Percentiles rank a stretch among this genome's conserved stretches.
phyloP scores from a whole-genome alignment of 2,797 vertebrate genomes.

The Ficedula albicollis region DNA sequence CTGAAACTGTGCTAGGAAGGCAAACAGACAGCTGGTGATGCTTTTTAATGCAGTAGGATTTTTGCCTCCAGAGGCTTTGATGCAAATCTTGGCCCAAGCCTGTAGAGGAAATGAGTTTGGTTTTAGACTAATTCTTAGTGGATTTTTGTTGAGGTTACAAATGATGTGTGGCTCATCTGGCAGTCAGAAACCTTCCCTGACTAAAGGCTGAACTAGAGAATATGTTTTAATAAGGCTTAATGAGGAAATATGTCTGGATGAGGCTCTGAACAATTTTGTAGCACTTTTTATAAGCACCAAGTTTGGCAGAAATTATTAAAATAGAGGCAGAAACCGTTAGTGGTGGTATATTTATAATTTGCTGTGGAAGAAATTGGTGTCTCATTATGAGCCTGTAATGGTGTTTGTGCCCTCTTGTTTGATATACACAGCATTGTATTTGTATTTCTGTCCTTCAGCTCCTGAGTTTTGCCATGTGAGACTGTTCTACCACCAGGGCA shows the following conservation, averaged over 20 bases:
- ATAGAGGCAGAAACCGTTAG: neutral
- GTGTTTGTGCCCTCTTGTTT: neutral
- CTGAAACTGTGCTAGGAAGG: neutral
- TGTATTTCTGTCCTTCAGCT: constrained; percentile 2
- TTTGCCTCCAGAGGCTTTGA: neutral
- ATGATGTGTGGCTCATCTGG: constrained; percentile 8
- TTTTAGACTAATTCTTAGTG: constrained; percentile 29
- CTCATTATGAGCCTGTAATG: neutral
- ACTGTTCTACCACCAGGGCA: neutral
- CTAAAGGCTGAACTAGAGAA: neutral
- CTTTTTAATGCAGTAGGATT: neutral
- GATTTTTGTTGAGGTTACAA: neutral
- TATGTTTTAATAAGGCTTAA: neutral
- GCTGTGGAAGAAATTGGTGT: neutral
- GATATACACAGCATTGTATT: neutral
- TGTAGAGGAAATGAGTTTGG: constrained; percentile 34
- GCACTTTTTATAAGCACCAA: neutral
- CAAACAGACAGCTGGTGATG: neutral
- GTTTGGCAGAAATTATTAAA: neutral
- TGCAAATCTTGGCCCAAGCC: constrained; percentile 21
- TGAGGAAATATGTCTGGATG: neutral
- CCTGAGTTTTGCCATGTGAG: neutral
- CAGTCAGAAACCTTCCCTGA: neutral
- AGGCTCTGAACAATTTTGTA: neutral
- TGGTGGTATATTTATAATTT: neutral